Conservation (phyloP, 2,797 vertebrate species). For the Clamator glandarius region DNA sequence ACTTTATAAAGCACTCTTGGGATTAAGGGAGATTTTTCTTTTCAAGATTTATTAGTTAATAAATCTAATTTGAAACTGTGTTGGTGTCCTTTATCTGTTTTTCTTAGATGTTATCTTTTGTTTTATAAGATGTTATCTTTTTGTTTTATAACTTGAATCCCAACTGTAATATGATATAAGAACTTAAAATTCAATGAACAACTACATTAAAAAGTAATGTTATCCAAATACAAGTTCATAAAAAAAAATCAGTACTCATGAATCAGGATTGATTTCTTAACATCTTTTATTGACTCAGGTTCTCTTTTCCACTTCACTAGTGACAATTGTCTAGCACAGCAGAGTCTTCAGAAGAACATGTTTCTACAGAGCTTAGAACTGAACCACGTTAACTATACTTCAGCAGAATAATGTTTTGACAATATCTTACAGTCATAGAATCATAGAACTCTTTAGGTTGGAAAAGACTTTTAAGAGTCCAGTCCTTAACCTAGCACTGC, state of each 20-base stretch:
- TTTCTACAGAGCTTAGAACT: not conserved
- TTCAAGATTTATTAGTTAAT: not conserved
- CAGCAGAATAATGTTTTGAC: not conserved
- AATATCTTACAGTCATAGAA: too few relatives aligned
- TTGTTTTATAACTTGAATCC: not conserved
- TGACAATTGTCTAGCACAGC: not conserved
- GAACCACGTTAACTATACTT: not conserved
- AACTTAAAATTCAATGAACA: not conserved
- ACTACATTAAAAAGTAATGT: not conserved
- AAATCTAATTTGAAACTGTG: not conserved
- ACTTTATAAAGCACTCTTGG: not conserved
- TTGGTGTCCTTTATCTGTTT: too few relatives aligned
- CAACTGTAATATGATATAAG: not conserved
- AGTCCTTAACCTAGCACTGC: too few relatives aligned
- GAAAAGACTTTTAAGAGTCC: too few relatives aligned
- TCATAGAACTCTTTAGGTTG: too few relatives aligned
- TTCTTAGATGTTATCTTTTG: not conserved
- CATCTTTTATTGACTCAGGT: not conserved
- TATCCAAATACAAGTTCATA: not conserved
- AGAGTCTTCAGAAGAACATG: not conserved
- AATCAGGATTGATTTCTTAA: not conserved
- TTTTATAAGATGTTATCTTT: not conserved
- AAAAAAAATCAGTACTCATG: not conserved
- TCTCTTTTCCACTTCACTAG: not conserved
- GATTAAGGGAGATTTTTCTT: not conserved